These are phyloP conservation scores for Armadillidium nasatum DNA, from an alignment of 1,140 invertebrate genomes.

Conservation along the genomic window DNA sequence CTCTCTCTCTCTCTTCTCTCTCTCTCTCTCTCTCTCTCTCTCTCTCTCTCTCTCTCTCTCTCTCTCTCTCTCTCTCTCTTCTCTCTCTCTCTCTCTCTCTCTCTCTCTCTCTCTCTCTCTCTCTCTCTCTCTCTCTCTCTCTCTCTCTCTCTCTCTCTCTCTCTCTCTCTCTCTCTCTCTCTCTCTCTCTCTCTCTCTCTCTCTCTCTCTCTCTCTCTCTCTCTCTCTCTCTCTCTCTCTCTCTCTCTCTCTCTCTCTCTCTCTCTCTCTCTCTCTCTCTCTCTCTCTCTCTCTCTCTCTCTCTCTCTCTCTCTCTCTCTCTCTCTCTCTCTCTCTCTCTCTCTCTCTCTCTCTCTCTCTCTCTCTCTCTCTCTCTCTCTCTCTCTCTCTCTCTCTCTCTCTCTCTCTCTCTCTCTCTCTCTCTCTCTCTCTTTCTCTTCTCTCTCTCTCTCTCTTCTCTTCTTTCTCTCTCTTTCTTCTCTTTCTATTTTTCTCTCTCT, in stretches of 20 bases:
- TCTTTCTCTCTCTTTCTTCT: too few species aligned
- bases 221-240: conserved; percentile 7
- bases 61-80: background rate
- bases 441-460: too few species aligned
- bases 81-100: conserved; percentile 16
- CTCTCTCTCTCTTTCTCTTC: too few species aligned
- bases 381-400: conserved; percentile 8
- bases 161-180: too few species aligned
- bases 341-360: conserved; percentile 9
- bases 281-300: too few species aligned
- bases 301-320: too few species aligned
- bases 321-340: background rate
- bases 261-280: too few species aligned
- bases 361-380: background rate
- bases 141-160: too few species aligned
- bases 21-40: conserved; percentile 6
- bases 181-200: too few species aligned
- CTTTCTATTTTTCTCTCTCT: too few species aligned
- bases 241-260: background rate
- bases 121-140: too few species aligned
- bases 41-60: conserved; percentile 7
- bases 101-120: background rate
- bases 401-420: background rate
- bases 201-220: conserved; percentile 5
- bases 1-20: background rate